phyloP scores from a whole-genome alignment of 2,113 vertebrate genomes.

The Tauraco erythrolophus region DNA sequence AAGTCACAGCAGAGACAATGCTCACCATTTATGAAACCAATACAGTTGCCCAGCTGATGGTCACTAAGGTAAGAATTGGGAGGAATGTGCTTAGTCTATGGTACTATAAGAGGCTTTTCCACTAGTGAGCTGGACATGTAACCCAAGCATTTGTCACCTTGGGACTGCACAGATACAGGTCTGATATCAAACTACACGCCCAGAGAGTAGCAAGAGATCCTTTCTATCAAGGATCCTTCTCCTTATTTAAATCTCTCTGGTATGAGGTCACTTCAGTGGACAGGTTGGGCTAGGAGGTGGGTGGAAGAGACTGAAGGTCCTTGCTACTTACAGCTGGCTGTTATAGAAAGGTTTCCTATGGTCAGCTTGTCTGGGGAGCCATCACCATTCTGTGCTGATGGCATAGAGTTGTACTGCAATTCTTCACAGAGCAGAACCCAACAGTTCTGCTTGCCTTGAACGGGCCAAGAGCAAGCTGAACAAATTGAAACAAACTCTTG shows the following conservation, averaged over 20 bases:
- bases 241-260: not conserved
- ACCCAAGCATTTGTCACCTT: not conserved
- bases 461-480: not conserved
- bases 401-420: not conserved
- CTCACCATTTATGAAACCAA: constrained; percentile 73
- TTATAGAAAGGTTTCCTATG: not conserved
- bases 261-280: not conserved
- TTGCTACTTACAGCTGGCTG: not conserved
- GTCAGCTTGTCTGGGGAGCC: not conserved
- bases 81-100: not conserved
- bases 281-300: not conserved
- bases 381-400: not conserved
- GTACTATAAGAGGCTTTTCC: not conserved
- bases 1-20: constrained; percentile 73
- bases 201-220: not conserved
- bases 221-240: not conserved
- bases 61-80: constrained; percentile 65
- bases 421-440: not conserved
- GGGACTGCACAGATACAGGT: not conserved
- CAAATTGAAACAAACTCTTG: not conserved
- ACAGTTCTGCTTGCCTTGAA: not conserved
- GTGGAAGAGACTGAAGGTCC: not conserved
- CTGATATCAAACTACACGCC: not conserved
- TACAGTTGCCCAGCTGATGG: constrained; percentile 74
- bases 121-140: not conserved